These are phyloP conservation scores for Cactoblastis cactorum DNA, from an alignment of 2,888 invertebrate genomes.

Conservation along the genomic window DNA sequence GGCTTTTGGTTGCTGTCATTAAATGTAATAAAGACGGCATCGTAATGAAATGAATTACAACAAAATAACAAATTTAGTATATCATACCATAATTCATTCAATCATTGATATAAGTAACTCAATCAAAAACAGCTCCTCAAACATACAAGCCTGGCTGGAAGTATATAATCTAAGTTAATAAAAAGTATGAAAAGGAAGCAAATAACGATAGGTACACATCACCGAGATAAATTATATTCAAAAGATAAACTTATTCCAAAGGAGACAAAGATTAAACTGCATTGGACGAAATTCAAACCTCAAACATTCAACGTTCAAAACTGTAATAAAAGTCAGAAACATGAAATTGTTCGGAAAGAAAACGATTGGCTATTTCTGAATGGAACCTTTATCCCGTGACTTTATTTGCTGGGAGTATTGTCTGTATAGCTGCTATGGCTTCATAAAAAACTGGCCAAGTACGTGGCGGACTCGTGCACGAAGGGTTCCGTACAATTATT, in stretches of 20 bases:
- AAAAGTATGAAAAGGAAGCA: not conserved
- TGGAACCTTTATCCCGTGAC: not conserved
- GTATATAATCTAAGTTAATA: not conserved
- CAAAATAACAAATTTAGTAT: no score
- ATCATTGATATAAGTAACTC: no score
- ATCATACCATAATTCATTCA: no score
- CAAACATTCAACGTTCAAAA: not conserved
- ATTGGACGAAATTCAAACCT: not conserved
- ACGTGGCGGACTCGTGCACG: no score
- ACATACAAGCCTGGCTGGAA: no score
- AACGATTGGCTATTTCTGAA: not conserved
- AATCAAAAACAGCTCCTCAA: no score
- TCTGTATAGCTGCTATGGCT: not conserved
- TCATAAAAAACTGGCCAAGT: no score
- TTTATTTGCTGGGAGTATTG: not conserved
- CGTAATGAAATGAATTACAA: no score
- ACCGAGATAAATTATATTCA: not conserved
- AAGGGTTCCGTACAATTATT: no score
- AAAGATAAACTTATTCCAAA: not conserved
- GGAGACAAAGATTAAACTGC: not conserved
- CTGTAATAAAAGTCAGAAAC: not conserved
- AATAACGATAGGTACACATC: not conserved
- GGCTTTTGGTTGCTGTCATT: no score
- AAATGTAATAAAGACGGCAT: no score
- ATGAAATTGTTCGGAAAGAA: constrained; percentile 3